Evolutionary conservation across 2,888 invertebrate genomes (phyloP).

Genomic region (Hanleya hanleyi): DNA sequence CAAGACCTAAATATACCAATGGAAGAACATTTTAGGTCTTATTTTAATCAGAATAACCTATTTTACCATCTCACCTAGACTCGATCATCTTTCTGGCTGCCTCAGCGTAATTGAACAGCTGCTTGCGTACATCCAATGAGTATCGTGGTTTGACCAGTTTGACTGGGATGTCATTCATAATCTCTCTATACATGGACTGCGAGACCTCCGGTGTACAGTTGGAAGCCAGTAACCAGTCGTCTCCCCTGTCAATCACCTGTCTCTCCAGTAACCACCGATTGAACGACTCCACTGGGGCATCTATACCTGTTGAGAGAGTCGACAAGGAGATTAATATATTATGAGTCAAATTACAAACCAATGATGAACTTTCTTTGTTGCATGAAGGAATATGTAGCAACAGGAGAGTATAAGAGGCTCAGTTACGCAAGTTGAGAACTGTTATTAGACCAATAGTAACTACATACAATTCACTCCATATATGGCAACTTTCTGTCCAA

Average conservation of each 20-base stretch:
- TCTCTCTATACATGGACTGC: conserved; percentile 95
- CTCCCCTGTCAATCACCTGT: conserved; percentile 91
- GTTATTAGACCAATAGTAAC: no score
- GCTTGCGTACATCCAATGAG: conserved; percentile 95
- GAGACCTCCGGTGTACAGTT: conserved; percentile 95
- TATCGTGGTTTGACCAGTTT: conserved; percentile 96
- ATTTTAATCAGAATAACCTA: no score
- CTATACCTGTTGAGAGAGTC: conserved; percentile 82
- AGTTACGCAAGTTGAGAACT: no score
- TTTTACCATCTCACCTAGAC: conserved; percentile 78
- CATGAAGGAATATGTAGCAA: no score
- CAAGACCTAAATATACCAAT: no score
- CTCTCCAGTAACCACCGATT: conserved; percentile 97
- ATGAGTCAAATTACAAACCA: no score
- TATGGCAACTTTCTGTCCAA: no score
- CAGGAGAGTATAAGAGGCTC: no score
- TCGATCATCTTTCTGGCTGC: conserved; percentile 98
- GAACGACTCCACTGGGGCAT: conserved; percentile 96
- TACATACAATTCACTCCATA: no score
- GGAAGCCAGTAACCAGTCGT: conserved; percentile 92
- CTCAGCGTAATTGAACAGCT: conserved; percentile 93
- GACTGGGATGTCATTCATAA: conserved; percentile 98
- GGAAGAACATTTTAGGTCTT: no score
- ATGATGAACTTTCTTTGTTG: no score
- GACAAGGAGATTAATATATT: no score